Evolutionary conservation across 2,888 invertebrate species (phyloP).

Genomic region (Rugalucina vietnamica): DNA sequence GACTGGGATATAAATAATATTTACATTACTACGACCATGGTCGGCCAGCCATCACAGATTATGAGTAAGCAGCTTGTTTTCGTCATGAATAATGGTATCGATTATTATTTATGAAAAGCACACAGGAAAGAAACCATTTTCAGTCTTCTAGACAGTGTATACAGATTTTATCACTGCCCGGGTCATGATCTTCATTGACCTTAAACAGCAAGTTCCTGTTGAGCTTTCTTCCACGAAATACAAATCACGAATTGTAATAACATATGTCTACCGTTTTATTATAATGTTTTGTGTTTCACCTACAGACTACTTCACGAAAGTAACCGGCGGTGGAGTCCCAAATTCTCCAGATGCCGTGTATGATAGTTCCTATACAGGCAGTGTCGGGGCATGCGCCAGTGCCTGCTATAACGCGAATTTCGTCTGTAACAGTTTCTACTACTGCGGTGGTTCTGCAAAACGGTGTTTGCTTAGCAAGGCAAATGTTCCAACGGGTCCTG

Average conservation of each 20-base stretch:
- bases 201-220: no score
- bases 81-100: no score
- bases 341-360: conserved; percentile 42
- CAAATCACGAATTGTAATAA: no score
- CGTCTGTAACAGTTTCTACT: conserved; percentile 74
- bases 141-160: no score
- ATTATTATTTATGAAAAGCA: no score
- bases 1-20: conserved; percentile 65
- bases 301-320: conserved; percentile 66
- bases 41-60: conserved; percentile 51
- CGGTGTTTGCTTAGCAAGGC: conserved; percentile 67
- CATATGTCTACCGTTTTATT: no score
- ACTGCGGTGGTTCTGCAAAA: conserved; percentile 50
- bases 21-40: conserved; percentile 66
- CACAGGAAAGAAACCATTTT: no score
- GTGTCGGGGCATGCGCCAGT: conserved; percentile 62
- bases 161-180: no score
- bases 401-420: conserved; percentile 60
- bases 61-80: conserved; percentile 44
- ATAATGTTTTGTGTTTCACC: no score
- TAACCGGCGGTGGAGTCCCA: conserved; percentile 50
- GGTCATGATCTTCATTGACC: no score
- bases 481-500: conserved; percentile 44
- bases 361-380: conserved; percentile 29
- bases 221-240: no score